Percentiles rank a stretch among this genome's conserved stretches.
Evolutionary conservation across 2,888 invertebrate species (phyloP).

Genomic region (Vandiemenella viatica): DNA sequence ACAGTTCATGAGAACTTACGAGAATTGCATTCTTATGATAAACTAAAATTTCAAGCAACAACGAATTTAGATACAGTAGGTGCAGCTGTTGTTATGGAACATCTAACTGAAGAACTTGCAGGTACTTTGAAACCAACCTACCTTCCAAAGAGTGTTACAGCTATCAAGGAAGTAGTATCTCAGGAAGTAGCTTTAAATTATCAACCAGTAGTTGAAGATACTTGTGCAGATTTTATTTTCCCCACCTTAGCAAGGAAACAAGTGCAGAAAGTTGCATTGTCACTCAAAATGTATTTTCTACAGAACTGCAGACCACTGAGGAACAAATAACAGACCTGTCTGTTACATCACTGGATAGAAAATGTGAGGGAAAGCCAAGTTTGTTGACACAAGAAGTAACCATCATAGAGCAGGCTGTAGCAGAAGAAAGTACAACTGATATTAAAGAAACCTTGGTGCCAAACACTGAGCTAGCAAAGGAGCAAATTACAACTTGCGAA

Average conservation of each 20-base stretch:
- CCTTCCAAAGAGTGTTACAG: conserved; percentile 28
- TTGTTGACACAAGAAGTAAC: conserved; percentile 10
- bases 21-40: too few relatives aligned
- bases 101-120: conserved; percentile 8
- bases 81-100: conserved; percentile 1
- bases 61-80: not conserved
- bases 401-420: conserved; percentile 2
- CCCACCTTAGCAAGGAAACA: not conserved
- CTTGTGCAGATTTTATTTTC: not conserved
- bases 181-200: conserved; percentile 21
- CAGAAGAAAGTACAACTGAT: conserved; percentile 2
- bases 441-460: not conserved
- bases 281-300: conserved; percentile 8
- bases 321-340: conserved; percentile 6
- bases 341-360: not conserved
- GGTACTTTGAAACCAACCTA: not conserved
- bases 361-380: conserved; percentile 6
- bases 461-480: not conserved
- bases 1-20: too few relatives aligned
- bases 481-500: not conserved
- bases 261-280: conserved; percentile 7
- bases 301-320: conserved; percentile 8
- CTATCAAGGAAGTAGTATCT: conserved; percentile 31
- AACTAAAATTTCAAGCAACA: too few relatives aligned
- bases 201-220: conserved; percentile 6